A percentile compares a stretch with the other conserved stretches of the same genome.
Evolutionary conservation across 1,140 invertebrate genomes (phyloP).

Genomic region (Drosophila busckii): DNA sequence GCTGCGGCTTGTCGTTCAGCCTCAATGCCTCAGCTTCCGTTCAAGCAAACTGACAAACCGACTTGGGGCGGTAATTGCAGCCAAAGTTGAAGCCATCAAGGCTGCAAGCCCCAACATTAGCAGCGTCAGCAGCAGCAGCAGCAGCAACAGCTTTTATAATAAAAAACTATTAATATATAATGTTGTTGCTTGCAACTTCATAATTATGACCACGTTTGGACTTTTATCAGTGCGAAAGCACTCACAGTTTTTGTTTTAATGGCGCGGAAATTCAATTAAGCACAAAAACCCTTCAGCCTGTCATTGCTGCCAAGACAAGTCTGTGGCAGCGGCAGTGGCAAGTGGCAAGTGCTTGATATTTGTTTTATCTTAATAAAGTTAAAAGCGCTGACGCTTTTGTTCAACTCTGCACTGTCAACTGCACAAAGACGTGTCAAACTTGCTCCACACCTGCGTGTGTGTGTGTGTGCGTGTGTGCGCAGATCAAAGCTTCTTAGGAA

Average conservation of each 20-base stretch:
- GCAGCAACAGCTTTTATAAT: no score
- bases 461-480: conserved; percentile 20
- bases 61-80: no score
- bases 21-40: no score
- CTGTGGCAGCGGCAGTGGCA: conserved; percentile 26
- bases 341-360: conserved; percentile 39
- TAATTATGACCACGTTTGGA: no score
- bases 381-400: conserved; percentile 57
- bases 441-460: neutral
- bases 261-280: conserved; percentile 69
- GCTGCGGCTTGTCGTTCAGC: no score
- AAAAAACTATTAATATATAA: no score
- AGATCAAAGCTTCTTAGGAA: conserved; percentile 65
- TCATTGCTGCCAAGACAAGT: conserved; percentile 53
- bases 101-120: no score
- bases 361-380: conserved; percentile 73
- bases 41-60: no score
- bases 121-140: no score
- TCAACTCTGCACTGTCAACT: conserved; percentile 63
- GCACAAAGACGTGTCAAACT: conserved; percentile 27
- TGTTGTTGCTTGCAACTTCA: no score
- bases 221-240: no score
- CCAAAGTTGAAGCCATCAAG: no score
- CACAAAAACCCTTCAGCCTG: conserved; percentile 52
- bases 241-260: conserved; percentile 66